These are phyloP conservation scores for Hystrix brachyura DNA, from an alignment of 2,113 vertebrate genomes.

Conservation along the genomic window DNA sequence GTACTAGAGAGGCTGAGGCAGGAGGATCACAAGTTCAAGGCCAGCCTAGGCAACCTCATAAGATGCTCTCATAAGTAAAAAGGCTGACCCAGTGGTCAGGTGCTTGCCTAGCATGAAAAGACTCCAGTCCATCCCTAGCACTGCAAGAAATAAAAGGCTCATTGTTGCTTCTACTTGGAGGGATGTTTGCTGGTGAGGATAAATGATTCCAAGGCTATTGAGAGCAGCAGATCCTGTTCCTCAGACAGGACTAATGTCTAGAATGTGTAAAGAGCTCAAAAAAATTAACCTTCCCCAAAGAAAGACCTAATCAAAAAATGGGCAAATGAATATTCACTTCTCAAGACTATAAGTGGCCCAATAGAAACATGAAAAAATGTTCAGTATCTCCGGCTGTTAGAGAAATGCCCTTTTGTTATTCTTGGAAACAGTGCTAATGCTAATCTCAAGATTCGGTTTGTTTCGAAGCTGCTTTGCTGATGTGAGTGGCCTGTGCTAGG, in stretches of 20 bases:
- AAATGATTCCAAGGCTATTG: rapidly evolving
- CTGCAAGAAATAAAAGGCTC: not conserved
- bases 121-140: not conserved
- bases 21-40: not conserved
- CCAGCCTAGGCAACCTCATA: not conserved
- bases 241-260: not conserved
- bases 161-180: rapidly evolving
- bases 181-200: not conserved
- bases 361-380: not conserved
- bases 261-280: not conserved
- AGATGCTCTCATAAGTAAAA: not conserved
- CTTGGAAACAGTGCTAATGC: not conserved
- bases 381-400: not conserved
- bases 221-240: not conserved
- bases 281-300: not conserved
- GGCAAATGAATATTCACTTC: not conserved
- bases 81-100: not conserved
- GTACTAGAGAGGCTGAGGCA: not conserved
- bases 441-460: not conserved
- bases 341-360: not conserved
- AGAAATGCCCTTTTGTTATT: not conserved
- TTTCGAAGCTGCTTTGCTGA: rapidly evolving
- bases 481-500: rapidly evolving
- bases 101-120: not conserved
- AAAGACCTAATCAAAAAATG: not conserved